These are phyloP conservation scores for Mastacembelus armatus DNA, from an alignment of 2,797 vertebrate genomes.

Conservation along the genomic window DNA sequence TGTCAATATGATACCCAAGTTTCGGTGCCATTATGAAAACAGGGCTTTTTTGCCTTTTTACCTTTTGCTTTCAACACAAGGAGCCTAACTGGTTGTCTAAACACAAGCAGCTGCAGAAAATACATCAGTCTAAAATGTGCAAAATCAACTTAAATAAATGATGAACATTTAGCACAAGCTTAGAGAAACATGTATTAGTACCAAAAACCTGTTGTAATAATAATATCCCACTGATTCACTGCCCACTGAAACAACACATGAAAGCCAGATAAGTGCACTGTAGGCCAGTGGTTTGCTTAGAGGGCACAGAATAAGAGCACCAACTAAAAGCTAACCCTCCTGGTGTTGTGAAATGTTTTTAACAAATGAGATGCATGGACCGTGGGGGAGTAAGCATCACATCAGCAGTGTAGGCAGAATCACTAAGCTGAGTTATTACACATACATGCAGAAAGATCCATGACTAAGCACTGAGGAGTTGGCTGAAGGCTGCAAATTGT, in stretches of 20 bases:
- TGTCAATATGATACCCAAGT: background rate
- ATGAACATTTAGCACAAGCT: too few relatives aligned
- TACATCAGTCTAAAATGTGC: too few relatives aligned
- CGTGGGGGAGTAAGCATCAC: constrained; percentile 25
- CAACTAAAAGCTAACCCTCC: constrained; percentile 11
- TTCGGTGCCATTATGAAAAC: background rate
- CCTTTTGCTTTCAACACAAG: too few relatives aligned
- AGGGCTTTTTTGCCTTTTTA: too few relatives aligned
- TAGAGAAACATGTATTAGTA: too few relatives aligned
- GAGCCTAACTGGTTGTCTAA: background rate
- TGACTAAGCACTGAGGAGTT: constrained; percentile 64
- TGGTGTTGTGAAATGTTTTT: constrained; percentile 31
- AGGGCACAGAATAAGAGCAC: background rate
- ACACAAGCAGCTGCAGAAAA: too few relatives aligned
- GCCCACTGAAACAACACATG: background rate
- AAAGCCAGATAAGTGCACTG: background rate
- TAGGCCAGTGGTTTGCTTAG: background rate
- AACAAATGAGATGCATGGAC: constrained; percentile 53
- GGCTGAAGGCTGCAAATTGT: constrained; percentile 47
- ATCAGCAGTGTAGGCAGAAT: constrained; percentile 48
- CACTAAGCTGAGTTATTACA: constrained; percentile 55
- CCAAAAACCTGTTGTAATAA: too few relatives aligned
- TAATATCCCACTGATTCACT: too few relatives aligned
- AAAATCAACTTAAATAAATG: too few relatives aligned
- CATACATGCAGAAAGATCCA: constrained; percentile 52